Evolutionary conservation across 2,888 invertebrate genomes (phyloP).

Genomic region (Alcis repandata): DNA sequence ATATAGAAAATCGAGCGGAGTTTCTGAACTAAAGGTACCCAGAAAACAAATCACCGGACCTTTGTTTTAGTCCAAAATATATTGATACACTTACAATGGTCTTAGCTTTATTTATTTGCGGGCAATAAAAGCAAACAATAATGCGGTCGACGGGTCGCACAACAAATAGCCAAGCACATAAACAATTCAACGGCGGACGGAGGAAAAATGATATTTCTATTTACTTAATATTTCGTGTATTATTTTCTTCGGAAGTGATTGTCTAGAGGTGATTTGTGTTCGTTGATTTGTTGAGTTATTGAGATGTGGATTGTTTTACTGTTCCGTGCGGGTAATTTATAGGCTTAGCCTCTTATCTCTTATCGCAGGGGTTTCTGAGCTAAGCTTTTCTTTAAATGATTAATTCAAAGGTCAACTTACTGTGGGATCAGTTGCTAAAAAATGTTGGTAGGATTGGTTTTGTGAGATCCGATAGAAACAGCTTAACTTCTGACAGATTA

Average conservation of each 20-base stretch:
- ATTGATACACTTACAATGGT: constrained; percentile 59
- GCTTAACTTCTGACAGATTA: too few relatives aligned
- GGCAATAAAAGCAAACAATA: constrained; percentile 52
- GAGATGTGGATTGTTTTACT: constrained; percentile 6
- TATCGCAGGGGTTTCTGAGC: background rate
- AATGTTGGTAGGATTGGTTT: too few relatives aligned
- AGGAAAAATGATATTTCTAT: constrained; percentile 45
- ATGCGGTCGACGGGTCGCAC: constrained; percentile 35
- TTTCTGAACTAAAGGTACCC: constrained; percentile 15
- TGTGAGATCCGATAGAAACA: too few relatives aligned
- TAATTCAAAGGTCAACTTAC: too few relatives aligned
- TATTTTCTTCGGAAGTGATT: constrained; percentile 29
- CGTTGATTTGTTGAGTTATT: constrained; percentile 38
- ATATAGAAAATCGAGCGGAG: background rate
- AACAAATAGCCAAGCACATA: constrained; percentile 56
- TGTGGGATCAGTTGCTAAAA: too few relatives aligned
- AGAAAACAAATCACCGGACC: constrained; percentile 24
- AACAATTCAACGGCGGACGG: constrained; percentile 41
- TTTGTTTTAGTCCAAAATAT: constrained; percentile 37
- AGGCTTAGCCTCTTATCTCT: background rate
- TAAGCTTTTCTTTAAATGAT: too few relatives aligned
- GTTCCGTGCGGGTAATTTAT: constrained; percentile 5
- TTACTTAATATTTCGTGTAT: constrained; percentile 41
- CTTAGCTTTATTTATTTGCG: constrained; percentile 52
- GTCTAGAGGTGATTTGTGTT: constrained; percentile 44